Percentiles rank a stretch among this genome's conserved stretches.
phyloP scores from a whole-genome alignment of 2,797 vertebrate species.

The Valencia hispanica region DNA sequence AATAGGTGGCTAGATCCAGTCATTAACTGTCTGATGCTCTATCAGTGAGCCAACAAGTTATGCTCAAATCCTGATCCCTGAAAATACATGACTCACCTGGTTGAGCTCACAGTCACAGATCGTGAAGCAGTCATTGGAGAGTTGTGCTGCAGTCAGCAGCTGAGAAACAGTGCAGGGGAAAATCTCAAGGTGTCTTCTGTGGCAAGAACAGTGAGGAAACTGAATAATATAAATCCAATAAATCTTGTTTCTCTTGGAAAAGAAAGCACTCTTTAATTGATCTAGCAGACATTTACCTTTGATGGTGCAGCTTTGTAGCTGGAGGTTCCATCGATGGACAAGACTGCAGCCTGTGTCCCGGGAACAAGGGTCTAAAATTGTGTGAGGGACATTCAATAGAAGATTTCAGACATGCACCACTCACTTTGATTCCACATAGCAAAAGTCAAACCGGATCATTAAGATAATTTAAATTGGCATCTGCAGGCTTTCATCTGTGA shows the following conservation, averaged over 20 bases:
- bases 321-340: background rate
- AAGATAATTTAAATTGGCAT: background rate
- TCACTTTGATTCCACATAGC: constrained; percentile 42
- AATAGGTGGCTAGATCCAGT: background rate
- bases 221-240: background rate
- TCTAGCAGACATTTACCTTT: constrained; percentile 36
- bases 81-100: constrained; percentile 46
- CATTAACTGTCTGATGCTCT: background rate
- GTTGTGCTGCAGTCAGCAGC: constrained; percentile 57
- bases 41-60: background rate
- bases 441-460: background rate
- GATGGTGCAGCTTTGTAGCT: background rate
- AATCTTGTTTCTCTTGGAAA: background rate
- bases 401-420: background rate
- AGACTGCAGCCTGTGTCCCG: constrained; percentile 7
- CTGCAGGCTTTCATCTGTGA: background rate
- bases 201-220: background rate
- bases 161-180: constrained; percentile 73
- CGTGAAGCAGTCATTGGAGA: constrained; percentile 23
- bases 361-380: background rate
- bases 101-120: constrained; percentile 48
- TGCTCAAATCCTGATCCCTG: background rate
- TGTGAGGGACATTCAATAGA: background rate
- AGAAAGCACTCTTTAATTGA: background rate
- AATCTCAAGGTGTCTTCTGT: constrained; percentile 45